These are phyloP conservation scores for Palaemon carinicauda DNA, from an alignment of 1,140 invertebrate genomes.

Conservation along the genomic window DNA sequence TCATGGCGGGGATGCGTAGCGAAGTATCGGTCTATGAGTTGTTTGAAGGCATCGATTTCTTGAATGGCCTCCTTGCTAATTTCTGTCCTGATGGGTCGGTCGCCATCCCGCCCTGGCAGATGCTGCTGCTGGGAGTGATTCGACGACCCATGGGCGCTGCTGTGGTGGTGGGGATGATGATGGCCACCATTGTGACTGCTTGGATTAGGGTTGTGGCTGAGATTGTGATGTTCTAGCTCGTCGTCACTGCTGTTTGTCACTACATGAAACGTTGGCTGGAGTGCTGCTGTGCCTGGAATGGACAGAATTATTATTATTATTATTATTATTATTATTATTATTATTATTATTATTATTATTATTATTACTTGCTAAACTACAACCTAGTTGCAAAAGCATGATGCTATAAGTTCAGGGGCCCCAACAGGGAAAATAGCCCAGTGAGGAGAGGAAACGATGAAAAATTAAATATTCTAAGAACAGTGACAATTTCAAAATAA, in stretches of 20 bases:
- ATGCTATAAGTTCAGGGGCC: too few relatives aligned
- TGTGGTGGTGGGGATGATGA: too few relatives aligned
- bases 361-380: too few relatives aligned
- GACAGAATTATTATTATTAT: too few relatives aligned
- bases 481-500: too few relatives aligned
- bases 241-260: slow-evolving; percentile 50
- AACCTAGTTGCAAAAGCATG: too few relatives aligned
- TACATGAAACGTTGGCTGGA: slow-evolving; percentile 31
- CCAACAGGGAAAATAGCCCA: too few relatives aligned
- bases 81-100: slow-evolving; percentile 9
- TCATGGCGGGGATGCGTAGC: slow-evolving; percentile 41
- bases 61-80: slow-evolving; percentile 32
- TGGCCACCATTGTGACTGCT: not conserved
- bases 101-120: not conserved
- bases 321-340: too few relatives aligned
- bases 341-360: too few relatives aligned
- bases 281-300: slow-evolving; percentile 39
- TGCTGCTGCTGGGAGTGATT: not conserved
- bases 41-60: slow-evolving; percentile 43
- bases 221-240: not conserved
- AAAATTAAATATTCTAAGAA: too few relatives aligned
- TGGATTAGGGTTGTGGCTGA: not conserved
- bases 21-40: slow-evolving; percentile 31
- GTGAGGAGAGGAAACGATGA: too few relatives aligned
- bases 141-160: not conserved